Base-by-base conservation (phyloP, 2,888 invertebrate species). In the Ophion slaviceki region DNA sequence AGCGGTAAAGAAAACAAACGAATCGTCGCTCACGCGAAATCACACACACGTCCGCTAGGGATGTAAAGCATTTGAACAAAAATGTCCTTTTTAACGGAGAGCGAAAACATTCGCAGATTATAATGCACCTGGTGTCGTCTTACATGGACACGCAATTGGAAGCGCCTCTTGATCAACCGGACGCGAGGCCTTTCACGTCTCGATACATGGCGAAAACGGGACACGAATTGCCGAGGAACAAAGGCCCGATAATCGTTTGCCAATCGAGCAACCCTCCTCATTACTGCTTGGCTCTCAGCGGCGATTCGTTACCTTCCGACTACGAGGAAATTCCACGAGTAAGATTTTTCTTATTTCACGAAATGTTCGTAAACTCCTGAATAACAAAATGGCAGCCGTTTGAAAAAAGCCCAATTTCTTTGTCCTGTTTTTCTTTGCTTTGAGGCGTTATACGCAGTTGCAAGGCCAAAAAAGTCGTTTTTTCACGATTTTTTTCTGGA, bases 131-230 rank as follows among this genome's bases (percentile, higher is more conserved):
- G 89, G 95, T 98, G 88, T 97, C 97, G 86, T 96, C 97, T 0
- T 99, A 99, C 94, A 95, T 99, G 94, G 99, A 99, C 94, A 96
- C 96, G 32, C 97, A 97, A 93, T 94, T 98, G 82, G 94, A 97
- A 94, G 95, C 97, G 28, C 94, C 96, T 66, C 95, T 96, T 3
- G 95, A 95, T 89, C 95, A 96, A 91, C 96, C 96, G 2, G 96
- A 96, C 85, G 95, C 96, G 1, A 95, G 96, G 76, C 95, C 96
- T 2, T 97, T 97, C 91, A 96, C 94, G 91, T 96, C 95, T 84
- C 90, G 91, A 80, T 93, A 93, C 64, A 93, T 91, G 88, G 92
- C 92, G 36, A 92, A 91, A 89, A 85, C 95, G 93, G 81, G 95
- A 94, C 89, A 94, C 94, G 91, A 94, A 94, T 84, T 94, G 90